These are phyloP conservation scores for Cephalotes varians DNA, from an alignment of 2,888 invertebrate species.

Conservation along the genomic window DNA sequence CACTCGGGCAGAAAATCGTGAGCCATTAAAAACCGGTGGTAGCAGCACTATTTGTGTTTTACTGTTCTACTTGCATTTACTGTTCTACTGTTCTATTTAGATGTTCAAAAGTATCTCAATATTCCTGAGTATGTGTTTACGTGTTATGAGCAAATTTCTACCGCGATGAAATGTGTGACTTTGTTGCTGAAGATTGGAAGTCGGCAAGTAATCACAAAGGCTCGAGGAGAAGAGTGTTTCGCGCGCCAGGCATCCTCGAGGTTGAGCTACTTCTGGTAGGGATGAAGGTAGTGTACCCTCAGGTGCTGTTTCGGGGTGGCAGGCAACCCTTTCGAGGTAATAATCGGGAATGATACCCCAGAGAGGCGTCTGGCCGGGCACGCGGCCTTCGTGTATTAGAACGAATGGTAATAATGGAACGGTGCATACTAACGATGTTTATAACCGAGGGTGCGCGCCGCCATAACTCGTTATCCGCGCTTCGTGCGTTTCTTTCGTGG, in stretches of 20 bases:
- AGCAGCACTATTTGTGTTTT: neutral
- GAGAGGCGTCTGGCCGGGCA: conserved; percentile 78
- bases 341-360: conserved; percentile 84
- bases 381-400: conserved; percentile 79
- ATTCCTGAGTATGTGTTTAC: neutral
- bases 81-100: neutral
- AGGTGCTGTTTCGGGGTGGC: conserved; percentile 82
- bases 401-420: conserved; percentile 83
- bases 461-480: conserved; percentile 51
- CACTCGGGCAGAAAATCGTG: conserved; percentile 57
- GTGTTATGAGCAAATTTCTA: neutral
- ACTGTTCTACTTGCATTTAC: neutral
- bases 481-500: conserved; percentile 34
- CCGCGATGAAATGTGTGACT: neutral
- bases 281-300: conserved; percentile 81
- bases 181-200: conserved; percentile 49
- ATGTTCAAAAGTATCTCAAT: neutral
- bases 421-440: conserved; percentile 81
- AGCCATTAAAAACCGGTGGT: neutral
- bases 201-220: conserved; percentile 76
- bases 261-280: conserved; percentile 16
- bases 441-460: conserved; percentile 66
- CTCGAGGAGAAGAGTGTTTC: conserved; percentile 61
- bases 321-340: conserved; percentile 85
- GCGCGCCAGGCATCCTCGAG: conserved; percentile 57